Percentiles rank a stretch among this genome's conserved stretches.
phyloP scores from a whole-genome alignment of 1,140 invertebrate genomes.

The Drosophila biarmipes region DNA sequence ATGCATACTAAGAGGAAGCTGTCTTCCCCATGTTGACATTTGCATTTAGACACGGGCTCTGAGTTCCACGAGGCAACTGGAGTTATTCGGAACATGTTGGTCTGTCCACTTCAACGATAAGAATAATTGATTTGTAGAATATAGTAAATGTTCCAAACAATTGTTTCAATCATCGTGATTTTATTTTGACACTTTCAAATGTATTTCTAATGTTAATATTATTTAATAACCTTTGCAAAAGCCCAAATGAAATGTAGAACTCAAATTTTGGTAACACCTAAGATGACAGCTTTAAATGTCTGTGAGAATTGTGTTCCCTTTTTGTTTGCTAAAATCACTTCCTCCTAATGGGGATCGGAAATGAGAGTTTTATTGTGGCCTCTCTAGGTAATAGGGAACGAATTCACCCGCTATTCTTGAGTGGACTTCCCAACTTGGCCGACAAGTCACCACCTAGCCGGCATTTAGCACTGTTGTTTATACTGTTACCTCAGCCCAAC shows the following conservation, averaged over 20 bases:
- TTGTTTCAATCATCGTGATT: background rate
- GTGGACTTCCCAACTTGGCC: background rate
- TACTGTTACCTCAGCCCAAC: constrained; percentile 68
- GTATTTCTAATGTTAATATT: background rate
- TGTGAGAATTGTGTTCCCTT: background rate
- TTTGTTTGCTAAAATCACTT: background rate
- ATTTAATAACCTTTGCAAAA: background rate
- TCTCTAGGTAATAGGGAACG: constrained; percentile 5
- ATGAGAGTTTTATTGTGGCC: background rate
- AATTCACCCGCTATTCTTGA: constrained; percentile 8
- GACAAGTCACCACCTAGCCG: constrained; percentile 17
- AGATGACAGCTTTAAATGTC: background rate
- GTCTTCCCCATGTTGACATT: constrained; percentile 34
- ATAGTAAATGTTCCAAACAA: no score
- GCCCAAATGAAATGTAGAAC: background rate
- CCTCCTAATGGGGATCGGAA: constrained; percentile 7
- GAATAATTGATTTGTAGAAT: constrained; percentile 7
- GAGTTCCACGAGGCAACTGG: constrained; percentile 4
- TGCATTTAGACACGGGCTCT: constrained; percentile 26
- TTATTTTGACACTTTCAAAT: background rate
- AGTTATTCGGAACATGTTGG: constrained; percentile 21
- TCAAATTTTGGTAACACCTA: background rate
- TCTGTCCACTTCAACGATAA: background rate
- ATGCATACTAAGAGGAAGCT: constrained; percentile 53
- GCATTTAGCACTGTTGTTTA: constrained; percentile 60